Percentiles rank a stretch among this genome's conserved stretches.
Conservation (phyloP, 2,113 vertebrate species). For the Balaenoptera acutorostrata region DNA sequence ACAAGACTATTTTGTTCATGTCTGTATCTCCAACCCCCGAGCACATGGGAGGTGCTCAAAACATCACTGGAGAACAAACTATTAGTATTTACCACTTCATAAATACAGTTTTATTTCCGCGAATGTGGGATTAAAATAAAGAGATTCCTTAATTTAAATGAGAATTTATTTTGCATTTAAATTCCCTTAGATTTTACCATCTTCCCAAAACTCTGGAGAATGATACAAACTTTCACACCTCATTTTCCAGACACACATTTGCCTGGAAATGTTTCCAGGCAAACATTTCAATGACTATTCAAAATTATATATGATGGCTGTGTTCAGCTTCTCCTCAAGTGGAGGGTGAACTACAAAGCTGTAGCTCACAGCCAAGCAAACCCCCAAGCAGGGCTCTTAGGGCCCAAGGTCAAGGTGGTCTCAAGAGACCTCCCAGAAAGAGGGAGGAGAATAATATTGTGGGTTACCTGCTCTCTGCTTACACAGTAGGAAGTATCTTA, state of each 20-base stretch:
- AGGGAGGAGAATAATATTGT: background rate
- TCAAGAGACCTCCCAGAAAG: background rate
- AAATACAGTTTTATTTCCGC: background rate
- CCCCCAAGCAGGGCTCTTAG: background rate
- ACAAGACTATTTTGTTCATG: background rate
- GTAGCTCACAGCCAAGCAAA: background rate
- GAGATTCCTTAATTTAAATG: background rate
- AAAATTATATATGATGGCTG: background rate
- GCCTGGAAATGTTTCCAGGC: background rate
- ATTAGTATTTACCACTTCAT: background rate
- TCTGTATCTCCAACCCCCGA: background rate
- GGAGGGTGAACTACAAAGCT: background rate
- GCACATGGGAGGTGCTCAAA: background rate
- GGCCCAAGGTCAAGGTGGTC: background rate
- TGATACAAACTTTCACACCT: background rate
- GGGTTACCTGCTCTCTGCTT: background rate
- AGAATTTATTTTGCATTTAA: background rate
- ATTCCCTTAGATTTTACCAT: background rate
- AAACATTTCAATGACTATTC: background rate
- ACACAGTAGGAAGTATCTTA: background rate
- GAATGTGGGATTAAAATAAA: background rate
- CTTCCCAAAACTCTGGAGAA: background rate
- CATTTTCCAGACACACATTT: background rate
- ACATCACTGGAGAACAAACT: background rate
- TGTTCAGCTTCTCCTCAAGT: background rate